Evolutionary conservation across 2,113 vertebrate species (phyloP), one percentile per base, ranked within the genome.

Genomic region (Callocephalon fimbriatum): DNA sequence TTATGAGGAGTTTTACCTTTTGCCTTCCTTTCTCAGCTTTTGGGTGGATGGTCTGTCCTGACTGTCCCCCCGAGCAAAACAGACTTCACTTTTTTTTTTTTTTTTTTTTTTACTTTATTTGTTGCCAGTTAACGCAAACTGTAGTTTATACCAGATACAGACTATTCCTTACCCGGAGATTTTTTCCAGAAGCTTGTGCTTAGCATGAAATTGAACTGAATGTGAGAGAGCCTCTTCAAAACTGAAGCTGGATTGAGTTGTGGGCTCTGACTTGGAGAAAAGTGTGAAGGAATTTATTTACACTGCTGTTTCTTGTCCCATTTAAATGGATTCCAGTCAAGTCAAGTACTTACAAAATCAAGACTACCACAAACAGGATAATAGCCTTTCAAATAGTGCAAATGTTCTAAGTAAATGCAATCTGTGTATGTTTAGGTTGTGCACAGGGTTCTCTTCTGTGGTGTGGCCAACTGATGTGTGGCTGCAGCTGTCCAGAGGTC

Each of bases 311-410:
- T 58, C 38, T 79, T 83, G 27, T 40, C 27, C 14, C 2, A 35
- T 91, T 72, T 38, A 37, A 45, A 42, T 32, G 5, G 20, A 50
- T 71, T 8, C 27, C 5, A 12, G 6, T 10, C 5, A 6, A 70
- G 7, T 31, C 0, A 0, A 74, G 17, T 29, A 42, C 16, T 22
- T 2, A 2, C 2, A 58, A 6, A 9, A 17, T 29, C 6, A n/a
- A 54, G 29, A 32, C 32, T 38, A 12, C 26, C 0, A 4, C 0
- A 1, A 54, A 32, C 17, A 45, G 6, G 6, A 12, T 15, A 58
- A 12, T 2, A n/a, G 21, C 15, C 42, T 74, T 71, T 58, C 2
- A 44, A 13, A 9, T 6, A 29, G 12, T 54, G 38, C 8, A 32
- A 5, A 35, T 4, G 17, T 45, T 27, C 29, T 17, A 44, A 44